A percentile compares a stretch with the other conserved stretches of the same genome.
Evolutionary conservation across 2,888 invertebrate genomes (phyloP).

Genomic region (Copidosoma aretas): DNA sequence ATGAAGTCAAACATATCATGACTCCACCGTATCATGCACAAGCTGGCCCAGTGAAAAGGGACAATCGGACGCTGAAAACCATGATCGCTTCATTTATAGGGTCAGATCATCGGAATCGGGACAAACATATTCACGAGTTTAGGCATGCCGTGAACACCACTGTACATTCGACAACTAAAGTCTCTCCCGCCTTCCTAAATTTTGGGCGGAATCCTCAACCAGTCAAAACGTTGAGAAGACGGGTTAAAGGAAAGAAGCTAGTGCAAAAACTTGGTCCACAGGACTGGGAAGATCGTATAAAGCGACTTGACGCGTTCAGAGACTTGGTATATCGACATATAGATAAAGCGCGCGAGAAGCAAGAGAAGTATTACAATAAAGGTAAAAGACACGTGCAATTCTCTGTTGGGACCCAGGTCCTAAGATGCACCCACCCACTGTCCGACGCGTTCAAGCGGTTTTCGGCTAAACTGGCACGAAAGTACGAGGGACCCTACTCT

Average conservation of each 20-base stretch:
- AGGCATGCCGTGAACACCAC: constrained; percentile 12
- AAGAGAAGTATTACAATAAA: neutral
- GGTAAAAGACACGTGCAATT: neutral
- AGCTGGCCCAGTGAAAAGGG: constrained; percentile 34
- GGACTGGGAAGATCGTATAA: constrained; percentile 15
- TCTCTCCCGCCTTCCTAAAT: neutral
- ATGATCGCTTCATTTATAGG: constrained; percentile 5
- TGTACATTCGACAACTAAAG: neutral
- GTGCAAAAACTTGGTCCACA: neutral
- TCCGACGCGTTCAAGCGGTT: neutral
- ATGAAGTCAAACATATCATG: constrained; percentile 5
- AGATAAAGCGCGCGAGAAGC: neutral
- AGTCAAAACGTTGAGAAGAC: constrained; percentile 3
- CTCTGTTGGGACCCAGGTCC: neutral
- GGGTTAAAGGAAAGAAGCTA: neutral
- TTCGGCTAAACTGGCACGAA: neutral
- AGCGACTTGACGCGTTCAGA: constrained; percentile 9
- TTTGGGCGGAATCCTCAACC: constrained; percentile 1
- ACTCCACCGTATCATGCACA: constrained; percentile 33
- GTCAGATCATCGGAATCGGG: constrained; percentile 9
- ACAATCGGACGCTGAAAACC: constrained; percentile 20
- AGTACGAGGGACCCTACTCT: neutral
- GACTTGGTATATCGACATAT: constrained; percentile 10
- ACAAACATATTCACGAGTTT: constrained; percentile 9
- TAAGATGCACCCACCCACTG: neutral